Evolutionary conservation across 2,113 vertebrate species (phyloP), one percentile per base, ranked within the genome.

Genomic region (Scomber colias): DNA sequence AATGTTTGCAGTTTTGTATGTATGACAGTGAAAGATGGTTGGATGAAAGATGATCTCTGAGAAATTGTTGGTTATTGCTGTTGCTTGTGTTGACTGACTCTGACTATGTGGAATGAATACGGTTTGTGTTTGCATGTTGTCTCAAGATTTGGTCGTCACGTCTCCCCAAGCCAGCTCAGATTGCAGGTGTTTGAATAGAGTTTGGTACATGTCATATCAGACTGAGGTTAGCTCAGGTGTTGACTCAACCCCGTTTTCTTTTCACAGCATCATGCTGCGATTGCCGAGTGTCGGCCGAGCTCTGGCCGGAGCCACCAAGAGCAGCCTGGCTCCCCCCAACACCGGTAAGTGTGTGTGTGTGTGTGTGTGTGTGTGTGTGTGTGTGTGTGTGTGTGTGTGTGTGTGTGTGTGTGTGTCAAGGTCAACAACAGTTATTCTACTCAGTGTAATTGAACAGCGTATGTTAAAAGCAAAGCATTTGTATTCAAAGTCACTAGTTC

Each of bases 241-340:
- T 24, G 3, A 3, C 14, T 70, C n/a, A 40, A 55, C 5, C 51
- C 45, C 62, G 46, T 69, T 71, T 85, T 19, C 64, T 84, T 30
- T 83, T 85, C 69, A 45, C 66, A 96, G 97, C 87, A 27, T 92
- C 85, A 99, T 99, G 98, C 81, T 99, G 89, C 97, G 97, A 75
- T 94, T 98, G 31, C 95, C 96, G 48, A 86, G 84, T 16, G 84
- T 97, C 56, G 95, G 91, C 88, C 95, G 94, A 87, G 93, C 95
- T 87, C 82, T 99, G 5, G 80, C 94, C 16, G 95, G 95, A 86
- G 94, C 95, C 10, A 81, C 95, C 80, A 95, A 88, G 93, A 88
- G 91, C 81, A 93, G 80, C 87, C 79, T 93, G 71, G 65, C 90
- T 79, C 70, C 90, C 7, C 82, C 86, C 31, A 94, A 67, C 75